These are phyloP conservation scores for Diploscapter pachys DNA, from an alignment of 1,140 invertebrate species.

Conservation along the genomic window DNA sequence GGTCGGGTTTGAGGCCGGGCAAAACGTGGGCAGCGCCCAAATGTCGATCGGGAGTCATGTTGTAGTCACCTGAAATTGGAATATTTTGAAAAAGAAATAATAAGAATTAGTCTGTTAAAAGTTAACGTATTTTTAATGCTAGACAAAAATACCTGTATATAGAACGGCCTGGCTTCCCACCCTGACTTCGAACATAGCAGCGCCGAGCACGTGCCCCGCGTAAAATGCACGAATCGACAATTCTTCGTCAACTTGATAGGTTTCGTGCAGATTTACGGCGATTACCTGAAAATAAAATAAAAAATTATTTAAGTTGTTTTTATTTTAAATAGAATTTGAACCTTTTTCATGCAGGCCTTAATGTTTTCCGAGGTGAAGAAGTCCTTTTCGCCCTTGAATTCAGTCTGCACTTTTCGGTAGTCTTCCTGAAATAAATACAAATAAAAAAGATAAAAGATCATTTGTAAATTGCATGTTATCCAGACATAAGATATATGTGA, in stretches of 20 bases:
- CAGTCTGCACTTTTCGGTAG: conserved; percentile 80
- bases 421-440: conserved; percentile 65
- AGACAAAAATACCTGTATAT: conserved; percentile 73
- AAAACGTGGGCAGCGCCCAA: conserved; percentile 92
- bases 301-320: no score
- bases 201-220: conserved; percentile 96
- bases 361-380: conserved; percentile 99
- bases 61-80: conserved; percentile 77
- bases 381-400: conserved; percentile 93
- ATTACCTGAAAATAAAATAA: conserved; percentile 67
- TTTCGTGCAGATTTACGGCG: conserved; percentile 93
- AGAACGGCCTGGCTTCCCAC: conserved; percentile 95
- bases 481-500: no score
- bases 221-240: conserved; percentile 99
- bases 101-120: not conserved
- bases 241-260: conserved; percentile 92
- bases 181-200: conserved; percentile 95
- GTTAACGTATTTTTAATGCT: not conserved
- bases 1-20: conserved; percentile 87
- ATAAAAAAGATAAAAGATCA: no score
- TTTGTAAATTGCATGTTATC: no score
- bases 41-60: conserved; percentile 99
- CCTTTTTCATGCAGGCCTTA: conserved; percentile 98
- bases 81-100: not conserved
- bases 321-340: not conserved